Evolutionary conservation across 2,113 vertebrate species (phyloP), one percentile per base, ranked within the genome.

Genomic region (Lipotes vexillifer): DNA sequence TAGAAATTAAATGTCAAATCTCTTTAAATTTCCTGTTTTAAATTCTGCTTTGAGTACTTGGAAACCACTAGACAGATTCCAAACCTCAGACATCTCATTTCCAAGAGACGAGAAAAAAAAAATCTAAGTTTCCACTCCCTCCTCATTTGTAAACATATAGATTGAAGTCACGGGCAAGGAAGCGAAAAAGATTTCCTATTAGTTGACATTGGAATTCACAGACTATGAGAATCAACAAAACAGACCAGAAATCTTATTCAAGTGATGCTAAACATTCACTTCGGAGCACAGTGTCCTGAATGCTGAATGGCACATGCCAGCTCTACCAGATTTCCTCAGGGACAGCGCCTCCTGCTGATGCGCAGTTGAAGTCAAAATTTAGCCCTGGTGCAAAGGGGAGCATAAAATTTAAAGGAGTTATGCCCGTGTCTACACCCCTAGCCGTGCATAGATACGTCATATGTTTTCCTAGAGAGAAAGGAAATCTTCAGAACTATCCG

Each of bases 281-380:
- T 93, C 77, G 0, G 33, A 94, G 82, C 15, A 33, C 69, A 66
- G 21, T 1, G 1, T 46, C 25, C 72, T 77, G 57, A 91, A 90
- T 74, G 49, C n/a, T 33, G 69, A 81, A 78, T 41, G 41, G 11
- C 1, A 13, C 31, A 59, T 63, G 66, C 87, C 46, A 84, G 68
- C 71, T 72, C 97, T 97, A 29, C 63, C 25, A 57, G 65, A 90
- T 95, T 96, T 96, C 69, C 75, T 85, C 36, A 86, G 14, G 94
- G 96, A 93, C 95, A 97, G 86, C 31, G 93, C 83, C 96, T 97
- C 97, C 97, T 95, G 97, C 96, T 96, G 96, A 75, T 65, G 38
- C 71, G 38, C 92, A 92, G 46, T 86, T 95, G 90, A 97, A 97
- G 31, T 97, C 72, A 94, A 97, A 87, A 78, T 1, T 83, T 92